Evolutionary conservation across 1,140 invertebrate species (phyloP).

Genomic region (Pseudachorutes palmiensis): DNA sequence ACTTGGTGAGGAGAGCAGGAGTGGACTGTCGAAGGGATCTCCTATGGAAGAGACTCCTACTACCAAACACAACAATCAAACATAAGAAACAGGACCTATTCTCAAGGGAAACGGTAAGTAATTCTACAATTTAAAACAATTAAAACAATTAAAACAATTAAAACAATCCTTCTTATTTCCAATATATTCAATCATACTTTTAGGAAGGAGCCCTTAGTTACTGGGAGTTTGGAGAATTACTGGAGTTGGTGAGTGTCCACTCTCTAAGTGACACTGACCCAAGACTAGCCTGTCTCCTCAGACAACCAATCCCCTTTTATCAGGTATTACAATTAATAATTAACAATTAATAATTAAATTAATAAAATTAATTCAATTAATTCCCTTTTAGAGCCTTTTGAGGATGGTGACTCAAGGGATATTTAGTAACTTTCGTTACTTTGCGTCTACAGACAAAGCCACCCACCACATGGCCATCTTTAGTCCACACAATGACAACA

Average conservation of each 20-base stretch:
- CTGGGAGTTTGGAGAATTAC: not conserved
- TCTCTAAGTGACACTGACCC: not conserved
- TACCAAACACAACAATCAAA: not conserved
- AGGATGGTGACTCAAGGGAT: not conserved
- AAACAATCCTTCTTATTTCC: not conserved
- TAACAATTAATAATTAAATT: not conserved
- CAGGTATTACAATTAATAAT: not conserved
- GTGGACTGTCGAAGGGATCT: constrained; percentile 44
- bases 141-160: not conserved
- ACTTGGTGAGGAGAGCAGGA: constrained; percentile 57
- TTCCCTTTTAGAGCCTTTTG: not conserved
- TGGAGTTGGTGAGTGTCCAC: not conserved
- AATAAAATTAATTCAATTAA: not conserved
- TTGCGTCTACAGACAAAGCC: not conserved
- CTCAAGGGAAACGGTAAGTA: not conserved
- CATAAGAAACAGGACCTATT: not conserved
- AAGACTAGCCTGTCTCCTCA: not conserved
- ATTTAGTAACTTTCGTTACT: not conserved
- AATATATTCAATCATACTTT: not conserved
- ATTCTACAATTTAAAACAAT: not conserved
- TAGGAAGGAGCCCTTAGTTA: not conserved
- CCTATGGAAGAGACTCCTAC: not conserved
- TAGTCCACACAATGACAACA: not conserved
- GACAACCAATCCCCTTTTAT: not conserved
- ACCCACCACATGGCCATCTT: not conserved